Conservation (phyloP, 2,888 invertebrate genomes). For the Torymus tubicola region DNA sequence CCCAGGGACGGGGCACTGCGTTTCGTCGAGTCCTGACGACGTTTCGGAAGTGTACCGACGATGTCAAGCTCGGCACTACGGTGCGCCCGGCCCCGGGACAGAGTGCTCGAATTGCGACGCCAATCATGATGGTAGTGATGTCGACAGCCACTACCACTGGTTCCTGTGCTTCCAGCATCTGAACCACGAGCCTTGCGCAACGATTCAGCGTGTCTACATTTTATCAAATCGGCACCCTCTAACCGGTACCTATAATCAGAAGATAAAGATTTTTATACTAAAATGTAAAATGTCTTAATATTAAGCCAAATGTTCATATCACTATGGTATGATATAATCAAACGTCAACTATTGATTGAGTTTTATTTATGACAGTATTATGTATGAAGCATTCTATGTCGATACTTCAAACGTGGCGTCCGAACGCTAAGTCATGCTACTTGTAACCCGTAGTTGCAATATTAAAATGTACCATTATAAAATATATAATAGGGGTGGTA, state of each 20-base stretch:
- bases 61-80: slow-evolving; percentile 59
- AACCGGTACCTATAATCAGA: slow-evolving; percentile 68
- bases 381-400: too few species aligned
- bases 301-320: too few species aligned
- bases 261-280: background rate
- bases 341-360: too few species aligned
- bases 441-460: too few species aligned
- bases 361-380: too few species aligned
- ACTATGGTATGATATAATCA: too few species aligned
- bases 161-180: slow-evolving; percentile 25
- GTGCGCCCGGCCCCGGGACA: slow-evolving; percentile 51
- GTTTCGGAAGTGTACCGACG: slow-evolving; percentile 69
- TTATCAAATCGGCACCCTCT: slow-evolving; percentile 70
- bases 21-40: slow-evolving; percentile 63
- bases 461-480: too few species aligned
- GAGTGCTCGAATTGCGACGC: slow-evolving; percentile 53
- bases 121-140: slow-evolving; percentile 55
- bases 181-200: slow-evolving; percentile 63
- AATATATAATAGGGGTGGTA: too few species aligned
- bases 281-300: too few species aligned
- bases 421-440: too few species aligned
- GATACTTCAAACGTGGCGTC: too few species aligned
- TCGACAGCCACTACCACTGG: slow-evolving; percentile 21
- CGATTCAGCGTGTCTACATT: slow-evolving; percentile 66
- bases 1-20: slow-evolving; percentile 62